Conservation (phyloP, 2,113 vertebrate genomes). For the Climacteris rufus region DNA sequence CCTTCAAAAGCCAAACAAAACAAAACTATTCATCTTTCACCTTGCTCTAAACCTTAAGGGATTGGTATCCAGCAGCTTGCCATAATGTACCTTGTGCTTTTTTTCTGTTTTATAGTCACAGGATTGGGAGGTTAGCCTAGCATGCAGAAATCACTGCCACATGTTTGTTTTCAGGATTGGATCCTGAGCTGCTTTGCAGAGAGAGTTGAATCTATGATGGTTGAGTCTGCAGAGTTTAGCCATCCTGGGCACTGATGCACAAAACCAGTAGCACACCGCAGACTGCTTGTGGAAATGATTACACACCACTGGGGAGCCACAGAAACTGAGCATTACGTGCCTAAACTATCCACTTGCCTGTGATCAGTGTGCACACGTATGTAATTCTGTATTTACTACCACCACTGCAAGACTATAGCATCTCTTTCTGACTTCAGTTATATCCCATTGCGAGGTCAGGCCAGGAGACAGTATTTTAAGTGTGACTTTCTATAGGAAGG, state of each 20-base stretch:
- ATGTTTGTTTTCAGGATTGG: neutral
- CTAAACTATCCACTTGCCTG: neutral
- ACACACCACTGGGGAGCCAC: neutral
- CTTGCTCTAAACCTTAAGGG: neutral
- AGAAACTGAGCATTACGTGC: neutral
- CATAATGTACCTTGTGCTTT: neutral
- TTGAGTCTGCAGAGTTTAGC: neutral
- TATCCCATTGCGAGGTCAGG: neutral
- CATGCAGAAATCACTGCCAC: neutral
- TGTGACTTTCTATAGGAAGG: neutral
- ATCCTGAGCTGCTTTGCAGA: neutral
- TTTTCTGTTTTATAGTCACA: neutral
- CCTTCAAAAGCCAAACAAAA: neutral
- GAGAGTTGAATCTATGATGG: neutral
- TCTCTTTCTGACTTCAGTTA: neutral
- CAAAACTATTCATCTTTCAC: neutral
- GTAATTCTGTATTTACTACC: neutral
- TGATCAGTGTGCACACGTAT: neutral
- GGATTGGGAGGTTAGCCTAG: neutral
- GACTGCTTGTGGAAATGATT: neutral
- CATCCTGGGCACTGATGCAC: neutral
- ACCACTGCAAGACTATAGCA: neutral
- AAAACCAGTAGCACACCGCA: neutral
- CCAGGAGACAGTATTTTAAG: neutral
- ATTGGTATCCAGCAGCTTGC: neutral